Evolutionary conservation across 2,888 invertebrate species (phyloP).

Genomic region (Sinopyrophorus schimmeli): DNA sequence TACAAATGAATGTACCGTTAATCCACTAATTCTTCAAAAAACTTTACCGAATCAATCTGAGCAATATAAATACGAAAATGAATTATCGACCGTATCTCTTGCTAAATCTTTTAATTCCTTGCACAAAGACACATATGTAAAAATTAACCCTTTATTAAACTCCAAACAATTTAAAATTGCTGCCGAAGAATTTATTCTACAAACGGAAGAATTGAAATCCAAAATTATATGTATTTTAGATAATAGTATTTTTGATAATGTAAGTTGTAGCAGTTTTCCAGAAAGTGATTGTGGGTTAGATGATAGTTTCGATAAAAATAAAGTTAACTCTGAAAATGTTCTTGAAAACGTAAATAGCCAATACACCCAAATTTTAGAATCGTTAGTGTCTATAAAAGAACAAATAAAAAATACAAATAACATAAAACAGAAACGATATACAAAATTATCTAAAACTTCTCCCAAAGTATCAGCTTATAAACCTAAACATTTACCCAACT

Average conservation of each 20-base stretch:
- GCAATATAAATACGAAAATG: no score
- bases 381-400: constrained; percentile 12
- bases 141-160: neutral
- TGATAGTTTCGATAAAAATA: neutral
- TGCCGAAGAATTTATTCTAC: constrained; percentile 22
- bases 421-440: neutral
- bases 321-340: neutral
- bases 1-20: constrained; percentile 4
- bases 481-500: neutral
- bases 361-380: constrained; percentile 15
- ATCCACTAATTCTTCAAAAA: neutral
- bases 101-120: constrained; percentile 17
- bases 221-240: constrained; percentile 23
- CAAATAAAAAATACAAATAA: constrained; percentile 5
- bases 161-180: constrained; percentile 17
- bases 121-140: constrained; percentile 9
- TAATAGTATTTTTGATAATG: constrained; percentile 4
- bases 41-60: constrained; percentile 4
- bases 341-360: constrained; percentile 6
- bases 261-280: constrained; percentile 1
- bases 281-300: constrained; percentile 1
- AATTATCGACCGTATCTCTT: constrained; percentile 13
- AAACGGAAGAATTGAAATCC: constrained; percentile 22
- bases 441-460: constrained; percentile 1
- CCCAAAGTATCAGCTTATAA: constrained; percentile 2